Evolutionary conservation across 2,113 vertebrate genomes (phyloP), one percentile per base, ranked within the genome.

Genomic region (Pavo muticus): DNA sequence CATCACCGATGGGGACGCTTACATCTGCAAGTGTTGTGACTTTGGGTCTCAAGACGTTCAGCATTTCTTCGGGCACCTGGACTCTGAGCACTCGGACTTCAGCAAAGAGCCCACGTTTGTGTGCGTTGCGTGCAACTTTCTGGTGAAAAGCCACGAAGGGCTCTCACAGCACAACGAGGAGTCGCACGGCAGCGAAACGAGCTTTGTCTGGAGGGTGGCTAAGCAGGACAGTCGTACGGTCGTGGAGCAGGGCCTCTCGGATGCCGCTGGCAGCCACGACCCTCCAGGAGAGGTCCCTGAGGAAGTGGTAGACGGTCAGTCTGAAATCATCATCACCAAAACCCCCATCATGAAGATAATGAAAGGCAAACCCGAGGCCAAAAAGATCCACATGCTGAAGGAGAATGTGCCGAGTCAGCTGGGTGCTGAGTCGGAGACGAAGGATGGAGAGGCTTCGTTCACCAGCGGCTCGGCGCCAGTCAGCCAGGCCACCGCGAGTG

Each of bases 331-430:
- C 54, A 99, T 99, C 91, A 99, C 98, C 87, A 99, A 99, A 98
- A 99, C 99, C 3, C 99, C 99, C 39, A 99, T 99, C 94, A 99
- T 99, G 99, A 99, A 98, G 97, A 99, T 99, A 98, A 98, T 99
- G 94, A 99, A 99, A 97, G 98, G 98, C 80, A 99, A 99, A 97
- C 97, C 98, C 0, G 99, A 99, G 96, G 95, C 98, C 61, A 99
- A 99, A 97, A 98, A 99, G 95, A 99, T 99, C 44, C 98, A 99
- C 82, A 95, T 95, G 0, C 93, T 98, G 11, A 98, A 99, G 30
- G 99, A 99, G 78, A 96, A 93, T 2, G 77, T 86, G 13, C 93
- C 97, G 4, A 96, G 97, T 81, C 98, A 98, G 68, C 19, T 97
- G 73, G 83, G 88, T 1, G 27, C 84, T 13, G 97, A 98, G 54